Percentiles rank a stretch among this genome's conserved stretches.
Evolutionary conservation across 2,888 invertebrate genomes (phyloP).

Genomic region (Nematopogon swammerdamellus): DNA sequence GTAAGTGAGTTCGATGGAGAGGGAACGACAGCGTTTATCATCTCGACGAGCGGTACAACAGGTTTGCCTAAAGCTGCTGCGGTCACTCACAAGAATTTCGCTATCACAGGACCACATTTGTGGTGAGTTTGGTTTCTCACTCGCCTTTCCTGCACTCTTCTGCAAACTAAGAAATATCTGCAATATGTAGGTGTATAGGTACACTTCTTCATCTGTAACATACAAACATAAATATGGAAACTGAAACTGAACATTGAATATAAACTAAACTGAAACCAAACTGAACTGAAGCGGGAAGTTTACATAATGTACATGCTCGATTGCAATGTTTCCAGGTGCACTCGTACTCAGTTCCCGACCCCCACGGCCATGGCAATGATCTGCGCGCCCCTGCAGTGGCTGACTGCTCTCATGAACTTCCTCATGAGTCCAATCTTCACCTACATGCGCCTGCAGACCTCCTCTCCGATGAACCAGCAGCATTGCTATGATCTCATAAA

Average conservation of each 20-base stretch:
- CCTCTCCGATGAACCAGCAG: slow-evolving; percentile 22
- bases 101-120: slow-evolving; percentile 19
- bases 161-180: too few species aligned
- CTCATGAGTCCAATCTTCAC: slow-evolving; percentile 25
- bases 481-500: slow-evolving; percentile 32
- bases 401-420: slow-evolving; percentile 30
- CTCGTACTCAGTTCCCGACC: slow-evolving; percentile 24
- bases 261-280: too few species aligned
- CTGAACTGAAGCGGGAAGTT: too few species aligned
- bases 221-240: too few species aligned
- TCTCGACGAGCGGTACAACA: slow-evolving; percentile 36
- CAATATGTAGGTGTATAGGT: too few species aligned
- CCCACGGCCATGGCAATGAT: slow-evolving; percentile 28
- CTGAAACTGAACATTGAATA: too few species aligned
- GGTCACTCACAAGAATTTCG: slow-evolving; percentile 29
- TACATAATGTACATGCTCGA: too few species aligned
- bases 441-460: slow-evolving; percentile 28
- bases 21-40: slow-evolving; percentile 22
- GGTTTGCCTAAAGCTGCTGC: slow-evolving; percentile 33
- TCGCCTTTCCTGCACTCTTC: too few species aligned
- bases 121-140: too few species aligned
- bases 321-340: slow-evolving; percentile 14
- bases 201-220: too few species aligned
- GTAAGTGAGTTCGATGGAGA: slow-evolving; percentile 28
- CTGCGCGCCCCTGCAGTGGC: slow-evolving; percentile 35